Percentiles rank a stretch among this genome's conserved stretches.
These are phyloP conservation scores for Fulica atra DNA, from an alignment of 2,113 vertebrate species.

Conservation along the genomic window DNA sequence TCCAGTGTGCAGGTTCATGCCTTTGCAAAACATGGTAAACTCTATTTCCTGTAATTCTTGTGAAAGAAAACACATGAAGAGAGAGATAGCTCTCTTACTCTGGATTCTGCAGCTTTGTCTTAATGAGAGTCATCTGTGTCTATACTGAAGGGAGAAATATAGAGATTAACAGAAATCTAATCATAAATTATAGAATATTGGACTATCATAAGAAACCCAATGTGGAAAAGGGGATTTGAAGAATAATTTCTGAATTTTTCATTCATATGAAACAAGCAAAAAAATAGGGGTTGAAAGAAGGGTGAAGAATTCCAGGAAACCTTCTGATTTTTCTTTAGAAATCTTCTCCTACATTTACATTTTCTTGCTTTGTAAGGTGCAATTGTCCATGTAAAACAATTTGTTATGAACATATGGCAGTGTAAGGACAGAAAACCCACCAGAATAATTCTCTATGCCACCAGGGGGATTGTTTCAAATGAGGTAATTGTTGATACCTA, in stretches of 20 bases:
- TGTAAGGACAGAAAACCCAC: neutral
- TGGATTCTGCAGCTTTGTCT: neutral
- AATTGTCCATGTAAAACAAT: slow-evolving; percentile 44
- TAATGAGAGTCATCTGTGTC: neutral
- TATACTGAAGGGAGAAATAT: neutral
- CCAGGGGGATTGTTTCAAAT: neutral
- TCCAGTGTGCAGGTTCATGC: accelerated
- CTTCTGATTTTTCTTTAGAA: neutral
- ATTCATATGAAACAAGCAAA: neutral
- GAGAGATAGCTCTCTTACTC: neutral
- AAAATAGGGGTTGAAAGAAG: accelerated
- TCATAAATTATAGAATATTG: neutral
- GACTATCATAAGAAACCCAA: neutral
- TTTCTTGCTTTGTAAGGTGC: slow-evolving; percentile 12
- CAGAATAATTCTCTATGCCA: neutral
- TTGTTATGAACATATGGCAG: slow-evolving; percentile 40
- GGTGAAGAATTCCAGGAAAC: neutral
- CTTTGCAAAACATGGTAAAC: neutral
- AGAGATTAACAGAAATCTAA: neutral
- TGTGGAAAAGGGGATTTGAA: neutral
- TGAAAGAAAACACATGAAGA: neutral
- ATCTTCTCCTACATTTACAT: neutral
- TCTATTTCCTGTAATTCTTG: neutral
- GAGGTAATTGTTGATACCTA: neutral
- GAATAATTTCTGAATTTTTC: neutral